Conservation (phyloP, 2,797 vertebrate species). For the Monodelphis domestica region DNA sequence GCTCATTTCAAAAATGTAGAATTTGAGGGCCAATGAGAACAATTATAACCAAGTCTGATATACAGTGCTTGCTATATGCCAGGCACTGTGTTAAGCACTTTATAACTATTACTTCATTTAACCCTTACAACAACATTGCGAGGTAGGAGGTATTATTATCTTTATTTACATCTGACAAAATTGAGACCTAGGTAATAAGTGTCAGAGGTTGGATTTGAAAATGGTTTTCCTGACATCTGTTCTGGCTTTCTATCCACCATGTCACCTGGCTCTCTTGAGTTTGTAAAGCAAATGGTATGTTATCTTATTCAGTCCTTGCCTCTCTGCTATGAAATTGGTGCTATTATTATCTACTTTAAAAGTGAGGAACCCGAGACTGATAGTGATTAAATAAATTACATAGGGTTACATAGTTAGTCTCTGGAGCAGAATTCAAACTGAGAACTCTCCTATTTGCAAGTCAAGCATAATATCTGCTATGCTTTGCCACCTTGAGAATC, state of each 20-base stretch:
- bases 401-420: not conserved
- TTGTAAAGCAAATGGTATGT: not conserved
- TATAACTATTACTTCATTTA: not conserved
- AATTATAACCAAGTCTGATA: not conserved
- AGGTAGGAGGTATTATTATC: not conserved
- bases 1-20: not conserved
- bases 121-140: not conserved
- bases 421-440: not conserved
- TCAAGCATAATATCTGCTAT: not conserved
- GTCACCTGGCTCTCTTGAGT: not conserved
- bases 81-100: not conserved
- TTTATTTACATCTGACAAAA: not conserved
- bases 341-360: not conserved
- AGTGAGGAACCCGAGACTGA: not conserved
- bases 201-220: not conserved
- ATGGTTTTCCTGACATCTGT: not conserved
- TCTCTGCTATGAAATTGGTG: not conserved
- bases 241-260: not conserved
- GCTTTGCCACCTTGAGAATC: not conserved
- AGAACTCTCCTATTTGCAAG: not conserved
- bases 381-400: not conserved
- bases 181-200: not conserved
- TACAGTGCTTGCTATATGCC: not conserved
- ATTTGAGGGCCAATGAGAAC: not conserved
- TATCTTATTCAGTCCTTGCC: not conserved